Percentiles rank a stretch among this genome's conserved stretches.
Evolutionary conservation across 2,888 invertebrate genomes (phyloP).

Genomic region (Cosmopolites sordidus): DNA sequence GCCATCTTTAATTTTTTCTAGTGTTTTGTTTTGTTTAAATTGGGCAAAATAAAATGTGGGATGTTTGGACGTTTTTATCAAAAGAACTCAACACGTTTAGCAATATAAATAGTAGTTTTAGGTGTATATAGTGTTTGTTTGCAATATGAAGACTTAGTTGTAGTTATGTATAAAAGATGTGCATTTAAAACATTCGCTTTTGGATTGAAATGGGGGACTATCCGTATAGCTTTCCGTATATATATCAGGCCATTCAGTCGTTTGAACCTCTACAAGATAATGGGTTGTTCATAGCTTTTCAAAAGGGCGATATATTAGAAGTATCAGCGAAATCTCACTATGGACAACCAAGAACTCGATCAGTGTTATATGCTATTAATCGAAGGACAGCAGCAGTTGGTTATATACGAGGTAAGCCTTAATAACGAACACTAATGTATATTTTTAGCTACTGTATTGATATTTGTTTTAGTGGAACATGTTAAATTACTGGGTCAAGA

Average conservation of each 20-base stretch:
- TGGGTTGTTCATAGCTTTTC: slow-evolving; percentile 40
- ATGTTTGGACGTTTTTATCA: slow-evolving; percentile 16
- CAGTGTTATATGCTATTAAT: slow-evolving; percentile 48
- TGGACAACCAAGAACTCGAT: slow-evolving; percentile 40
- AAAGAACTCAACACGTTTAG: slow-evolving; percentile 3
- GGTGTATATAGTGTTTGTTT: slow-evolving; percentile 14
- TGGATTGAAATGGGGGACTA: slow-evolving; percentile 46
- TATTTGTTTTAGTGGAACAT: slow-evolving; percentile 40
- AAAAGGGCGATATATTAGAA: slow-evolving; percentile 48
- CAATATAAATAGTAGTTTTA: slow-evolving; percentile 10
- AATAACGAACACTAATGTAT: too few species aligned
- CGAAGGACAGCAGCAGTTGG: slow-evolving; percentile 45
- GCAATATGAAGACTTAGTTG: slow-evolving; percentile 13
- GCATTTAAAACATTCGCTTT: slow-evolving; percentile 29
- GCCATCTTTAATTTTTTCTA: slow-evolving; percentile 40
- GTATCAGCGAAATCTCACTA: slow-evolving; percentile 43
- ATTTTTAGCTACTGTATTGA: too few species aligned
- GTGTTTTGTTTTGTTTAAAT: slow-evolving; percentile 38
- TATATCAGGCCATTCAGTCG: slow-evolving; percentile 47
- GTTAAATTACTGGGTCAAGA: slow-evolving; percentile 45
- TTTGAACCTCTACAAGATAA: slow-evolving; percentile 42
- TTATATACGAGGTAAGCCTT: slow-evolving; percentile 47
- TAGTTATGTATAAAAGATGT: slow-evolving; percentile 27
- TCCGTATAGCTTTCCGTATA: slow-evolving; percentile 40
- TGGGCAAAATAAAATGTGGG: slow-evolving; percentile 28